These are phyloP conservation scores for Seira ritae DNA, from an alignment of 2,888 invertebrate genomes.

Conservation along the genomic window DNA sequence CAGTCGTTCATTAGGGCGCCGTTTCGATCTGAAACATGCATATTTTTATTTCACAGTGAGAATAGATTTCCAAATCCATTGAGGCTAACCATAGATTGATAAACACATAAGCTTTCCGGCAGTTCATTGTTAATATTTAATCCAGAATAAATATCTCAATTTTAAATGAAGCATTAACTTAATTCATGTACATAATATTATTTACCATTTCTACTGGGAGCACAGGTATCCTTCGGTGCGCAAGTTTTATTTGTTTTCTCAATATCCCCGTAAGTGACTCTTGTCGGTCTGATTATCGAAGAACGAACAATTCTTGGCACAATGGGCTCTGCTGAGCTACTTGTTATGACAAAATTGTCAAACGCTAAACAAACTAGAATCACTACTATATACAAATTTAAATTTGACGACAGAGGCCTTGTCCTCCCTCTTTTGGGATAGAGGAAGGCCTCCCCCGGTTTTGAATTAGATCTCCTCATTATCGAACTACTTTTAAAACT, in stretches of 20 bases:
- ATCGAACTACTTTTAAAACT: background rate
- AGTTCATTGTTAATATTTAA: too few species aligned
- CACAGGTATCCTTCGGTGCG: conserved; percentile 72
- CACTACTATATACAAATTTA: conserved; percentile 53
- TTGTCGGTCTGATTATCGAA: conserved; percentile 66
- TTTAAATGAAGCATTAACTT: too few species aligned
- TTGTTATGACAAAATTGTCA: conserved; percentile 48
- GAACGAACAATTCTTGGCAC: conserved; percentile 69
- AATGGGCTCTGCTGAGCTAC: conserved; percentile 63
- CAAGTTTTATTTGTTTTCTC: conserved; percentile 73
- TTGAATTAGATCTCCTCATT: conserved; percentile 17
- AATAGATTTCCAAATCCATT: too few species aligned
- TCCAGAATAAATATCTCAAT: too few species aligned
- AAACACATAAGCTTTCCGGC: too few species aligned
- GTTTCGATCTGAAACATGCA: conserved; percentile 69
- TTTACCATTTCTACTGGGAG: conserved; percentile 70
- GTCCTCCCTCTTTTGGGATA: conserved; percentile 28
- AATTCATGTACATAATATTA: too few species aligned
- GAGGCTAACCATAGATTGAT: too few species aligned
- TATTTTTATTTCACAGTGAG: too few species aligned
- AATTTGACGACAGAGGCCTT: conserved; percentile 25
- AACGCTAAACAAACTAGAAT: conserved; percentile 57
- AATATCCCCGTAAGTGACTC: conserved; percentile 73
- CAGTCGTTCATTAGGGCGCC: conserved; percentile 74
- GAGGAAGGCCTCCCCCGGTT: conserved; percentile 27